Conservation (phyloP, 2,797 vertebrate species). For the Antennarius maculatus region DNA sequence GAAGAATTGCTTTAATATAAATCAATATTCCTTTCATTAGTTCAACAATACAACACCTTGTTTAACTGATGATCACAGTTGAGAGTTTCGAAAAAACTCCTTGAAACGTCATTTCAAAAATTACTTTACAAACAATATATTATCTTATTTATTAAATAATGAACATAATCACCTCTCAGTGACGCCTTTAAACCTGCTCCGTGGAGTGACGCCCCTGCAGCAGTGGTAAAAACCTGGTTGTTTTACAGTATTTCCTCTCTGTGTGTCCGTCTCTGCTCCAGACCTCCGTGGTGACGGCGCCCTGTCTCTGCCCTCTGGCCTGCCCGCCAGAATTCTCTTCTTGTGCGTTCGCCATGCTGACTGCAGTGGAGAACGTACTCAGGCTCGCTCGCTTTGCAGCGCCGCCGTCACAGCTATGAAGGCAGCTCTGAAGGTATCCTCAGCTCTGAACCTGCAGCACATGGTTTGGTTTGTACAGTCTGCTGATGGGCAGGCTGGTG, state of each 20-base stretch:
- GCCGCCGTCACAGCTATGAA: conserved; percentile 76
- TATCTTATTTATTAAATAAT: no score
- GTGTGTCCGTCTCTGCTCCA: conserved; percentile 55
- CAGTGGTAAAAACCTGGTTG: no score
- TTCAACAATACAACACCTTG: no score
- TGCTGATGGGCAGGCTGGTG: not conserved
- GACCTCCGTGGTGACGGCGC: conserved; percentile 75
- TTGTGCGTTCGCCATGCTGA: conserved; percentile 82
- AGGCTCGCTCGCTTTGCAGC: conserved; percentile 69
- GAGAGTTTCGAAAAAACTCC: no score
- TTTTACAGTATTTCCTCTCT: conserved; percentile 7
- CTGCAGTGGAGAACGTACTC: conserved; percentile 63
- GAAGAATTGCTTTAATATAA: no score
- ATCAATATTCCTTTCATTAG: no score
- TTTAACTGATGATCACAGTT: no score
- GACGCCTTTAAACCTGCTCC: no score
- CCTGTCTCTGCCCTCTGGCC: conserved; percentile 71
- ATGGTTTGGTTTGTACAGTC: conserved; percentile 3
- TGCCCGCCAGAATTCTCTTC: conserved; percentile 82
- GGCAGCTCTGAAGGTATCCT: conserved; percentile 82
- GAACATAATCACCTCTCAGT: no score
- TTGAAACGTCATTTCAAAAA: no score
- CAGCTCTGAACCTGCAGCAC: conserved; percentile 7
- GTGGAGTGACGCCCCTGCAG: no score
- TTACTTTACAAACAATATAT: no score